A percentile compares a stretch with the other conserved stretches of the same genome.
Conservation (phyloP, 2,888 invertebrate species). For the Phlogophora meticulosa region DNA sequence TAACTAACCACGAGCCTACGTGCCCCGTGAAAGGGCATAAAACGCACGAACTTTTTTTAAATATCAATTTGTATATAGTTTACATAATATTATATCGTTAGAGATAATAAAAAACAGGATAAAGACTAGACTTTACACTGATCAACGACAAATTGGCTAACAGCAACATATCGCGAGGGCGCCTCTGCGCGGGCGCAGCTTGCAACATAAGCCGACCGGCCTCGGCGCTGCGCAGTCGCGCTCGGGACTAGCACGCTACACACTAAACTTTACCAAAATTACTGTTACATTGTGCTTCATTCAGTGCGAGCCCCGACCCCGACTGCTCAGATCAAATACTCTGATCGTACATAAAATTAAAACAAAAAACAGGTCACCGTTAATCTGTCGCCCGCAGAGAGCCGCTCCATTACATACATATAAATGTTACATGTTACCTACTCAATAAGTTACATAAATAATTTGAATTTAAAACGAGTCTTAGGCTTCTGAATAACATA, state of each 20-base stretch:
- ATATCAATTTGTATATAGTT: conserved; percentile 89
- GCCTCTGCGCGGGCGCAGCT: conserved; percentile 72
- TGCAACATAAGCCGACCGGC: conserved; percentile 35
- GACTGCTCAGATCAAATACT: conserved; percentile 61
- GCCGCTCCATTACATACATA: conserved; percentile 77
- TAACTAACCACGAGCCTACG: conserved; percentile 89
- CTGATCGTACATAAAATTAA: conserved; percentile 71
- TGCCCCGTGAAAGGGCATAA: conserved; percentile 80
- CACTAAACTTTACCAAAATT: conserved; percentile 14
- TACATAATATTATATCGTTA: conserved; percentile 86
- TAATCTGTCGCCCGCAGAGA: conserved; percentile 73
- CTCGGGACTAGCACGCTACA: background rate
- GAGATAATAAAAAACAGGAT: conserved; percentile 89
- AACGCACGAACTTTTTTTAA: conserved; percentile 84
- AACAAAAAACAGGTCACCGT: conserved; percentile 73
- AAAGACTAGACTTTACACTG: conserved; percentile 92
- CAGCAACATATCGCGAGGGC: conserved; percentile 84
- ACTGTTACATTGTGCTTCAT: conserved; percentile 30
- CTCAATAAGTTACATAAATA: conserved; percentile 90
- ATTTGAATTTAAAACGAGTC: conserved; percentile 90
- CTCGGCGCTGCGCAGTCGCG: conserved; percentile 17
- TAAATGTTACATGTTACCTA: conserved; percentile 85
- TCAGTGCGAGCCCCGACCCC: conserved; percentile 11
- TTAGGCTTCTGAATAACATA: conserved; percentile 88
- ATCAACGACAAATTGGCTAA: conserved; percentile 89